Percentiles rank a stretch among this genome's conserved stretches.
Evolutionary conservation across 2,113 vertebrate genomes (phyloP).

Genomic region (Nibea albiflora): DNA sequence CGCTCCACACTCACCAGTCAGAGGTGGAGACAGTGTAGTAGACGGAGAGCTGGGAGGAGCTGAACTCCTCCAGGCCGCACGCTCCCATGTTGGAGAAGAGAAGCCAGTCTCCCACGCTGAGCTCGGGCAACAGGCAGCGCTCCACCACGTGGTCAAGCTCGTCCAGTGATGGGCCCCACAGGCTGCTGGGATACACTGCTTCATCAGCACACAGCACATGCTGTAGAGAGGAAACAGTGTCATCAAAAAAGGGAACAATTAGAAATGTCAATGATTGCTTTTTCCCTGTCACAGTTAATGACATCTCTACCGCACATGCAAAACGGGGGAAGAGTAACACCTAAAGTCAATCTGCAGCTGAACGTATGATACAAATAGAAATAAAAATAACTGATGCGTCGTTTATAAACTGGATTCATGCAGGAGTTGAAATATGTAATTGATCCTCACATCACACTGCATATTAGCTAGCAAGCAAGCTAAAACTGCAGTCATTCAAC

Average conservation of each 20-base stretch:
- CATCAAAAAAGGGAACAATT: neutral
- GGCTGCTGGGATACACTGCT: conserved; percentile 92
- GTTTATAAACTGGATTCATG: neutral
- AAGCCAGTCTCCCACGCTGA: conserved; percentile 96
- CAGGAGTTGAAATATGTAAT: neutral
- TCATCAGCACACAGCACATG: conserved; percentile 80
- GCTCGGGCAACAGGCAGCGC: conserved; percentile 93
- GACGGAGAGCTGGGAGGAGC: conserved; percentile 87
- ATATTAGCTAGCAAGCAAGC: neutral
- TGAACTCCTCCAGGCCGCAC: conserved; percentile 87
- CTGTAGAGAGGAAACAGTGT: conserved; percentile 46
- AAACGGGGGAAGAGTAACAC: neutral
- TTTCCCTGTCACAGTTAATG: neutral
- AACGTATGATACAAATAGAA: neutral
- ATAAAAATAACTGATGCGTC: neutral
- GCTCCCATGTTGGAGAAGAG: conserved; percentile 96
- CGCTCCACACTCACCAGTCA: conserved; percentile 89
- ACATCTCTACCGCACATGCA: neutral
- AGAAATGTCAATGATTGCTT: neutral
- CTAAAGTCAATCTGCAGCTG: neutral
- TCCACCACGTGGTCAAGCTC: conserved; percentile 95
- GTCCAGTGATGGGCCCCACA: conserved; percentile 96
- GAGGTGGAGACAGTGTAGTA: conserved; percentile 94
- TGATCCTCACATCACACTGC: neutral
- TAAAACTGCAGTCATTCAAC: neutral